Conservation (phyloP, 2,888 invertebrate genomes). For the Scotopteryx bipunctaria region DNA sequence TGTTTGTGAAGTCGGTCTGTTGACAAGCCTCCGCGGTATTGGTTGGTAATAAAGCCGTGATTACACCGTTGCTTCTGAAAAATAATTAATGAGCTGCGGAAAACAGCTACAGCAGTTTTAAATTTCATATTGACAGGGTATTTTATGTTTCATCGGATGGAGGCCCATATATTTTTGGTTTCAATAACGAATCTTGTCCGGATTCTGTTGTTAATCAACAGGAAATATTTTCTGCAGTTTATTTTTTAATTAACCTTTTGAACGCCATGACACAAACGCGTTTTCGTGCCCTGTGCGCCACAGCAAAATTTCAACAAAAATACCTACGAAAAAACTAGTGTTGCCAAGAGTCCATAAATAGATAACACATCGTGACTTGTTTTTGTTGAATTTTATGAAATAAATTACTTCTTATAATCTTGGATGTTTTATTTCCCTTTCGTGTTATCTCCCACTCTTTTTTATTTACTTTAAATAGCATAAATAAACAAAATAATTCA, state of each 20-base stretch:
- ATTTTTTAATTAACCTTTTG: not conserved
- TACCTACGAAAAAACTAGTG: too few relatives aligned
- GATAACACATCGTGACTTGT: too few relatives aligned
- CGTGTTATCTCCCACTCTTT: too few relatives aligned
- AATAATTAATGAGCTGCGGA: constrained; percentile 45
- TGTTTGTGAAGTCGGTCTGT: constrained; percentile 45
- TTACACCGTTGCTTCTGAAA: constrained; percentile 38
- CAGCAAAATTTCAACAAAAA: too few relatives aligned
- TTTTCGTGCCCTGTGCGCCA: too few relatives aligned
- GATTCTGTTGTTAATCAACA: constrained; percentile 11
- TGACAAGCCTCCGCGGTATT: constrained; percentile 39
- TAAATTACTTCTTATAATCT: too few relatives aligned
- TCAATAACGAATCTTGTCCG: constrained; percentile 25
- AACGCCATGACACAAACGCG: too few relatives aligned
- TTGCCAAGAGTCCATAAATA: too few relatives aligned
- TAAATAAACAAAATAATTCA: too few relatives aligned
- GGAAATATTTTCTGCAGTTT: constrained; percentile 11
- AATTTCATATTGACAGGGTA: constrained; percentile 38
- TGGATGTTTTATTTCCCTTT: too few relatives aligned
- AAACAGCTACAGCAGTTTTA: constrained; percentile 42
- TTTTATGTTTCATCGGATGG: constrained; percentile 34
- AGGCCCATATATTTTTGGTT: constrained; percentile 19
- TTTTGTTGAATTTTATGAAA: too few relatives aligned
- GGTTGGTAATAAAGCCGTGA: constrained; percentile 42
- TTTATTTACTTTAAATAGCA: too few relatives aligned